These are phyloP conservation scores for Nycticebus coucang DNA, from an alignment of 2,113 vertebrate genomes.

Conservation along the genomic window DNA sequence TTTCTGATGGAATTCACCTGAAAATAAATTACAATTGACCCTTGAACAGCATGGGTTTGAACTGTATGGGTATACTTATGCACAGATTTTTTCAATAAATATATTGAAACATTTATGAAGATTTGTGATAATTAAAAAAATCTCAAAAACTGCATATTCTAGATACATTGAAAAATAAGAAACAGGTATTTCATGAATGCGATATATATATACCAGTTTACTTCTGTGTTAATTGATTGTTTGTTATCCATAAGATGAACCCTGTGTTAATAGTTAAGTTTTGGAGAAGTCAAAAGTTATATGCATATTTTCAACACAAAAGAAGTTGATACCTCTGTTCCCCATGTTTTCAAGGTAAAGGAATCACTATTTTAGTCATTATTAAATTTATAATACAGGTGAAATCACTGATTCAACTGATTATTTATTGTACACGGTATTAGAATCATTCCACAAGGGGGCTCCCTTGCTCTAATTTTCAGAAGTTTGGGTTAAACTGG, in stretches of 20 bases:
- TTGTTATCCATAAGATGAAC: background rate
- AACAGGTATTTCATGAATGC: background rate
- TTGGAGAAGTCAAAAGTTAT: background rate
- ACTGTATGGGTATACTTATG: background rate
- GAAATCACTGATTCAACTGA: slow-evolving; percentile 2
- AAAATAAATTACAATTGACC: background rate
- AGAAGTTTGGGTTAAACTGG: slow-evolving; percentile 13
- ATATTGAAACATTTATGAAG: background rate
- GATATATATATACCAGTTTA: background rate
- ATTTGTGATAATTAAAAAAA: background rate
- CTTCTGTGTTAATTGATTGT: background rate
- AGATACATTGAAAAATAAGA: background rate
- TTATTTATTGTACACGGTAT: background rate
- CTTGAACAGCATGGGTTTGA: background rate
- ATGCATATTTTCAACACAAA: background rate
- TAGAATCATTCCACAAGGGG: slow-evolving; percentile 81
- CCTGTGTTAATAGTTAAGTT: background rate
- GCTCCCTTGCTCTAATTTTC: slow-evolving; percentile 82
- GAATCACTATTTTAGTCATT: slow-evolving; percentile 11
- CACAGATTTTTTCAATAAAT: background rate
- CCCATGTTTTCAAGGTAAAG: background rate
- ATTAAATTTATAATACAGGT: background rate
- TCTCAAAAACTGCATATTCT: background rate
- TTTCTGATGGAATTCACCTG: background rate
- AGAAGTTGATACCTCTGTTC: background rate